Base-by-base conservation (phyloP, 2,888 invertebrate species). In the Trisateles emortualis region DNA sequence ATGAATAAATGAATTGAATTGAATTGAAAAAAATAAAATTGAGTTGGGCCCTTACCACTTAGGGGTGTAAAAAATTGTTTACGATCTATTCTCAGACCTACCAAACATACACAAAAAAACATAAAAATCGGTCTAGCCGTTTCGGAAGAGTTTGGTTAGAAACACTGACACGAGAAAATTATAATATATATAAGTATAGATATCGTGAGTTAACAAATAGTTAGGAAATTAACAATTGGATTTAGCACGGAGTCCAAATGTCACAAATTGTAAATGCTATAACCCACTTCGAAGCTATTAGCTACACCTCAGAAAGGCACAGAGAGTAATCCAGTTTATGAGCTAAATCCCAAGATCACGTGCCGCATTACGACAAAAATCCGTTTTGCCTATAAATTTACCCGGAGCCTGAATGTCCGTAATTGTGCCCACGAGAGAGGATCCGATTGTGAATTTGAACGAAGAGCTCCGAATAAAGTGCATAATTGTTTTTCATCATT, bases 271-370 rank as follows among this genome's bases (percentile, higher is more conserved):
- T 35, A 2, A 16, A 9, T 9, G 8, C n/a, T n/a, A n/a, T n/a
- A n/a, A 16, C 16, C 2, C 35, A n/a, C 11, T 45, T 45, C 26
- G 40, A 17, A 22, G 11, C 11, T 26, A 41, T 48, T 48, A 48
- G 41, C 26, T 26, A 33, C 24, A 33, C 22, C 14, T 48, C 26
- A 29, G 26, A 48, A 40, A 33, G 46, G 22, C 33, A 11, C 11
- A 48, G 30, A 48, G 40, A 11, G 33, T 35, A 48, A 48, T 48
- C 41, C 17, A 5, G 8, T 48, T 48, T 41, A 48, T 41, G 35
- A 47, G 46, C 30, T 30, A 22, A 48, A 48, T 48, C 41, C 41
- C 41, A 48, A 48, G 41, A 48, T 41, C 48, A 35, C 24, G 48
- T 40, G 8, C 6, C 41, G 48, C 30, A 38, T 50, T 44, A 50